A percentile compares a stretch with the other conserved stretches of the same genome.
Conservation (phyloP, 2,113 vertebrate genomes). For the Esox niger region DNA sequence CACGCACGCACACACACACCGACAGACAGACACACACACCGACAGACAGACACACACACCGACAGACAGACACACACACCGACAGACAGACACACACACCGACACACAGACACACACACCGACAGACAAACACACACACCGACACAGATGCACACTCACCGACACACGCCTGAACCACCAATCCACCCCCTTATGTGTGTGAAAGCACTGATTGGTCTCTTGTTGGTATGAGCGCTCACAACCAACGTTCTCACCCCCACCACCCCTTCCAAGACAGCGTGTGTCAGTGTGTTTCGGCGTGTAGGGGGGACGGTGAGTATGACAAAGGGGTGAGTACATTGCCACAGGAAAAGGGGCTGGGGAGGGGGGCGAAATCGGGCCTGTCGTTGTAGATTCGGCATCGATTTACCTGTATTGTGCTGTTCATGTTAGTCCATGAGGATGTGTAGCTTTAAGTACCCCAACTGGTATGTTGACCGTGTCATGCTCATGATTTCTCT, state of each 20-base stretch:
- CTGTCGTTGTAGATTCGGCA: not conserved
- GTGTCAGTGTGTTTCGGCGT: constrained; percentile 45
- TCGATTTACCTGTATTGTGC: not conserved
- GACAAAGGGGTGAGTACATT: constrained; percentile 45
- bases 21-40: too few species aligned
- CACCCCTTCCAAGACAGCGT: constrained; percentile 38
- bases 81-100: not conserved
- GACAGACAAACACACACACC: too few species aligned
- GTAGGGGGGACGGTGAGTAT: constrained; percentile 53
- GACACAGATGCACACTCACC: not conserved
- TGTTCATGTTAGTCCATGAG: not conserved
- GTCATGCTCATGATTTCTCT: not conserved
- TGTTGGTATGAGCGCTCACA: constrained; percentile 17
- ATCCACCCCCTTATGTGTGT: constrained; percentile 8
- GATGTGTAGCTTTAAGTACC: not conserved
- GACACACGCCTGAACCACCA: not conserved
- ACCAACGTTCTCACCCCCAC: constrained; percentile 15
- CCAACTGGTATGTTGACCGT: not conserved
- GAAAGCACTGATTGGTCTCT: constrained; percentile 16
- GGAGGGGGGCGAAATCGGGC: not conserved
- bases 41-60: not conserved
- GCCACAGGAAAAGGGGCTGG: constrained; percentile 11
- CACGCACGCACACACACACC: not conserved
- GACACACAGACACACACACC: not conserved
- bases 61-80: too few species aligned